Evolutionary conservation across 2,888 invertebrate species (phyloP).

Genomic region (Brenthis hecate): DNA sequence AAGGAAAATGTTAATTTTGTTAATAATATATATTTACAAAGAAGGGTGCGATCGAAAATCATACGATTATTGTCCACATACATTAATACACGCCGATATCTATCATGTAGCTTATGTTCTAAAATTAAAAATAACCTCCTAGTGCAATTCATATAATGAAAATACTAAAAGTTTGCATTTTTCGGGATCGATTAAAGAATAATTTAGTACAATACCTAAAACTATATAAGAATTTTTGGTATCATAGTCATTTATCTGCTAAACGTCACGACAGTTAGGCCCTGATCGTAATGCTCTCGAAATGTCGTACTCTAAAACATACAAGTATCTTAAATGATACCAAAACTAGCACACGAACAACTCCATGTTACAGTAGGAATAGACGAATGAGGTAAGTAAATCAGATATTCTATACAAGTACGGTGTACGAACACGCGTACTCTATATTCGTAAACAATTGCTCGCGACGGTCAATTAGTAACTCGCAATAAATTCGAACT

Average conservation of each 20-base stretch:
- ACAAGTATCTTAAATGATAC: conserved; percentile 61
- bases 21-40: conserved; percentile 59
- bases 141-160: conserved; percentile 49
- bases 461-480: conserved; percentile 50
- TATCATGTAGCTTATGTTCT: conserved; percentile 28
- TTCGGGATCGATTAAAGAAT: conserved; percentile 45
- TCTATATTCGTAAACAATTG: not conserved
- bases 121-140: conserved; percentile 44
- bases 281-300: conserved; percentile 47
- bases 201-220: conserved; percentile 60
- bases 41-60: conserved; percentile 50
- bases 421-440: not conserved
- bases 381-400: conserved; percentile 67
- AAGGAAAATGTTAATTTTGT: conserved; percentile 56
- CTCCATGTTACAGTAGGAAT: conserved; percentile 64
- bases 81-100: conserved; percentile 31
- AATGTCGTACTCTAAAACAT: conserved; percentile 41
- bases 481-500: conserved; percentile 63
- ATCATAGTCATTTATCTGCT: conserved; percentile 64
- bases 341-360: conserved; percentile 56
- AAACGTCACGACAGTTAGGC: conserved; percentile 67
- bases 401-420: conserved; percentile 42
- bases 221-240: conserved; percentile 62
- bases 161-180: conserved; percentile 50
- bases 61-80: conserved; percentile 46